Evolutionary conservation across 64 coral and sea anemone genomes (phyloP).

Genomic region (Catalaphyllia jardinei): DNA sequence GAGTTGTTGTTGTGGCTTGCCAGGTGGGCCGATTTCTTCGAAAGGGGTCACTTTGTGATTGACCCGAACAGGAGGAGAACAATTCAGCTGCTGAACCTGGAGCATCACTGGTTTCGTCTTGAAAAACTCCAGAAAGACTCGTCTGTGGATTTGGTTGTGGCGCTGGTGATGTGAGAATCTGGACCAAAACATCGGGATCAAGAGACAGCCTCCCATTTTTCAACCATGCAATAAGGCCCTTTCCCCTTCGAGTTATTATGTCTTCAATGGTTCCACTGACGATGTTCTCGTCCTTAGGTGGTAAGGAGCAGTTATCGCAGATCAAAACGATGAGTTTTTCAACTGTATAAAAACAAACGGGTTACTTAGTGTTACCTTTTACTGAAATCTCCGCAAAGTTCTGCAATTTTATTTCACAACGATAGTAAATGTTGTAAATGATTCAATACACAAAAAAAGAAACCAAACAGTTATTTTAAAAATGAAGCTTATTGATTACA

Average conservation of each 20-base stretch:
- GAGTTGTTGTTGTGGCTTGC: no score
- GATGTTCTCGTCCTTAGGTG: not conserved
- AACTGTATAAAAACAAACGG: not conserved
- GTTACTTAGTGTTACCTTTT: not conserved
- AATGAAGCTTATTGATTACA: no score
- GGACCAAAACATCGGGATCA: not conserved
- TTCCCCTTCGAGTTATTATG: not conserved
- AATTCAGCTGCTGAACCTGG: no score
- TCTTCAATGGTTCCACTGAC: not conserved
- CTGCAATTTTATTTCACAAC: no score
- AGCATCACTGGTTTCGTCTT: no score
- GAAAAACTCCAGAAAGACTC: no score
- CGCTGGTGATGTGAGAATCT: not conserved
- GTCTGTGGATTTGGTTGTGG: no score
- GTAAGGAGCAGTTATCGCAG: not conserved
- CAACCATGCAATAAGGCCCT: not conserved
- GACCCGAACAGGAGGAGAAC: no score
- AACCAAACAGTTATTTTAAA: no score
- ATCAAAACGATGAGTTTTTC: not conserved
- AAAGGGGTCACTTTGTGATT: no score
- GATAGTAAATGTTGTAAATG: no score
- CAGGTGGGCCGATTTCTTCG: not conserved
- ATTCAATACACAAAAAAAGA: no score
- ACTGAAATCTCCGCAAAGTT: not conserved
- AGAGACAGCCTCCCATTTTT: not conserved